A percentile compares a stretch with the other conserved stretches of the same genome.
These are phyloP conservation scores for Bettongia penicillata DNA, from an alignment of 2,113 vertebrate species.

Conservation along the genomic window DNA sequence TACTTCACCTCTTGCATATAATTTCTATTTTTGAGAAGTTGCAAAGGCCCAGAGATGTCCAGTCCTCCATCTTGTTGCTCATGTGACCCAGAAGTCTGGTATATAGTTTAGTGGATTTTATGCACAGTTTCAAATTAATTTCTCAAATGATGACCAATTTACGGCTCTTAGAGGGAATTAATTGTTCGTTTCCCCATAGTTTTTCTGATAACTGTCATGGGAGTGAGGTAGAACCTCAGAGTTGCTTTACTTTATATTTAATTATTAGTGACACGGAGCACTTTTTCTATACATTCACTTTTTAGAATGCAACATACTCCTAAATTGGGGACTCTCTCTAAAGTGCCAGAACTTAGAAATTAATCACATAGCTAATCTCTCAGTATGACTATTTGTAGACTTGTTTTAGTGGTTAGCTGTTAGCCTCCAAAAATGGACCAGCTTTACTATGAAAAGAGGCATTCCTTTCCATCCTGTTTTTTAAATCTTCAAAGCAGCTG, in stretches of 20 bases:
- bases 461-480: background rate
- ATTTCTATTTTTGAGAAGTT: background rate
- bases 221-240: background rate
- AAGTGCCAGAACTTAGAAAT: background rate
- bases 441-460: background rate
- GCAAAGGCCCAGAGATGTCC: background rate
- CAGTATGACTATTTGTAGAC: background rate
- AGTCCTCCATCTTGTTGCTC: background rate
- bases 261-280: background rate
- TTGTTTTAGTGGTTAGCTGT: background rate
- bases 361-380: background rate
- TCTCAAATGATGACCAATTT: background rate
- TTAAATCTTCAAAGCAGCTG: background rate
- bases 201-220: background rate
- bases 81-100: background rate
- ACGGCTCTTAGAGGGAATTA: background rate
- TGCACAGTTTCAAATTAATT: background rate
- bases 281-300: background rate
- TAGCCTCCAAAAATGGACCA: constrained; percentile 5
- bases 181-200: background rate
- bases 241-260: background rate
- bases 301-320: background rate
- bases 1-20: background rate
- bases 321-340: background rate
- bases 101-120: background rate